phyloP scores from a whole-genome alignment of 2,113 vertebrate species.

The Prochilodus magdalenae region DNA sequence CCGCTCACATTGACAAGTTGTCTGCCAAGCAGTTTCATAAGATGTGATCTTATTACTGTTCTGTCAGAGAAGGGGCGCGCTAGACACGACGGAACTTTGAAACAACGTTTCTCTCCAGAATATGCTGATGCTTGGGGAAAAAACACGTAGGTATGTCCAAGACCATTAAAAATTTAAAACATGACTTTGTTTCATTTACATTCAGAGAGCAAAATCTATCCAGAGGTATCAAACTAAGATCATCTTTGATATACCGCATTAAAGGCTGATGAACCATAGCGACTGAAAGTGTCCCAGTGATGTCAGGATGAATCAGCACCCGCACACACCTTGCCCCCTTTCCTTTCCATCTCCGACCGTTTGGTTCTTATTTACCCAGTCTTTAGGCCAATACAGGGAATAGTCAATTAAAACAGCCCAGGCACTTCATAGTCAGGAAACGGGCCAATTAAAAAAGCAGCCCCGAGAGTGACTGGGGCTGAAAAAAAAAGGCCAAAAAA shows the following conservation, averaged over 20 bases:
- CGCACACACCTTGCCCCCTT: slow-evolving; percentile 20
- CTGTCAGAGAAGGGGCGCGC: slow-evolving; percentile 8
- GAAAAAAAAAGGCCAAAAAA: not conserved
- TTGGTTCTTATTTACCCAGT: slow-evolving; percentile 76
- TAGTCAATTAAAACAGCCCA: slow-evolving; percentile 74
- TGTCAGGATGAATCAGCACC: slow-evolving; percentile 5
- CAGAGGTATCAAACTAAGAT: slow-evolving; percentile 27
- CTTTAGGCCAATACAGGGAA: slow-evolving; percentile 75
- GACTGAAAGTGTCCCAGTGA: slow-evolving; percentile 3
- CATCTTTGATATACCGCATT: slow-evolving; percentile 6
- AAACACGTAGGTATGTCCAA: slow-evolving; percentile 2
- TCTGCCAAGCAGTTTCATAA: slow-evolving; percentile 42
- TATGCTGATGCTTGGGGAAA: slow-evolving; percentile 47
- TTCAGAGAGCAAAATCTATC: slow-evolving; percentile 19
- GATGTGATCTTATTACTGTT: slow-evolving; percentile 40
- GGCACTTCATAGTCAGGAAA: slow-evolving; percentile 75
- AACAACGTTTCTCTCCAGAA: slow-evolving; percentile 27
- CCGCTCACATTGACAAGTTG: slow-evolving; percentile 57
- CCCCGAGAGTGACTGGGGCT: slow-evolving; percentile 59
- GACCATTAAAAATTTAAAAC: slow-evolving; percentile 30
- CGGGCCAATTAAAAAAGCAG: slow-evolving; percentile 75
- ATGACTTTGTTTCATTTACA: slow-evolving; percentile 18
- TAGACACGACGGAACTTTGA: slow-evolving; percentile 27
- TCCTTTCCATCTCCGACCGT: slow-evolving; percentile 61
- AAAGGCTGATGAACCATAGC: not conserved